Percentiles rank a stretch among this genome's conserved stretches.
Evolutionary conservation across 2,888 invertebrate genomes (phyloP).

Genomic region (Chloromyia formosa): DNA sequence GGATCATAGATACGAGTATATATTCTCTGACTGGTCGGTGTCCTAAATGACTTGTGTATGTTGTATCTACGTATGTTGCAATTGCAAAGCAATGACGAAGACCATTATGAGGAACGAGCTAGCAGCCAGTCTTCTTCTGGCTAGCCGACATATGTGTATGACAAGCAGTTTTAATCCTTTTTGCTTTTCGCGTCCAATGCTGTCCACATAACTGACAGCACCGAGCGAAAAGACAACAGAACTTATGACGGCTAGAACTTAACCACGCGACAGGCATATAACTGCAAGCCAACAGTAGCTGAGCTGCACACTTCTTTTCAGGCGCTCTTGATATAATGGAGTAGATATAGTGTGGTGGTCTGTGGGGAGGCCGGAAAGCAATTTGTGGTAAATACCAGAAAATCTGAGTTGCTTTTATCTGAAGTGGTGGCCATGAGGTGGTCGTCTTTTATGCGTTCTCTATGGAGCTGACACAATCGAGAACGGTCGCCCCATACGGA

Average conservation of each 20-base stretch:
- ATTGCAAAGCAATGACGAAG: not conserved
- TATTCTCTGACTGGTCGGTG: too few species aligned
- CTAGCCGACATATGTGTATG: conserved; percentile 35
- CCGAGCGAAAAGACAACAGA: conserved; percentile 28
- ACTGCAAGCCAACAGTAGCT: conserved; percentile 8
- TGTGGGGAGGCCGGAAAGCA: not conserved
- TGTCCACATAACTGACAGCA: not conserved
- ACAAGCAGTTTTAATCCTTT: conserved; percentile 48
- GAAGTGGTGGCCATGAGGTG: not conserved
- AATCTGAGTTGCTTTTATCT: conserved; percentile 11
- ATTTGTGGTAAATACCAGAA: conserved; percentile 37
- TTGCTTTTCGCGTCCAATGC: conserved; percentile 4
- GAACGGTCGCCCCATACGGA: too few species aligned
- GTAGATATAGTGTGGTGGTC: not conserved
- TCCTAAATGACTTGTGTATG: not conserved
- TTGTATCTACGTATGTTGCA: not conserved
- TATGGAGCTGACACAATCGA: not conserved
- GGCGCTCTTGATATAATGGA: not conserved
- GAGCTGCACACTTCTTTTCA: not conserved
- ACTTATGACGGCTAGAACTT: conserved; percentile 34
- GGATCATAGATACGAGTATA: too few species aligned
- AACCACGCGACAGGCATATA: conserved; percentile 2
- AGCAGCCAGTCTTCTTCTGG: conserved; percentile 40
- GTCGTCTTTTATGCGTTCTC: not conserved
- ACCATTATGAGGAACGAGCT: conserved; percentile 43